Evolutionary conservation across 2,797 vertebrate genomes (phyloP).

Genomic region (Lithobates pipiens): DNA sequence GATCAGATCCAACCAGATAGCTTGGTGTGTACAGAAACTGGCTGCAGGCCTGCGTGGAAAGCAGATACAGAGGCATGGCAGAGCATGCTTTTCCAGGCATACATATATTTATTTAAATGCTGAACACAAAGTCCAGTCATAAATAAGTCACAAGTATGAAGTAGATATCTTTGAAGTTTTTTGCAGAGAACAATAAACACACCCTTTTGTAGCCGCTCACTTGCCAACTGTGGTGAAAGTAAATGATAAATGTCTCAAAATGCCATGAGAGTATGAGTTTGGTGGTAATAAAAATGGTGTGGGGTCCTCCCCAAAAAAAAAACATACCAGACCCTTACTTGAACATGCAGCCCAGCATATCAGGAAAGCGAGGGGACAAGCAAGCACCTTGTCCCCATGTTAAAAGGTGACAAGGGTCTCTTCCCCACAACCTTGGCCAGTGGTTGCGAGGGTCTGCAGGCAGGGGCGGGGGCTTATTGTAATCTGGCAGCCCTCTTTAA

Average conservation of each 20-base stretch:
- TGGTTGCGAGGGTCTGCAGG: too few species aligned
- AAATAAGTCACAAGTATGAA: slow-evolving; percentile 32
- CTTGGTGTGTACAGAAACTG: not conserved
- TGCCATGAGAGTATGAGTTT: not conserved
- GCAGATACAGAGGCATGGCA: not conserved
- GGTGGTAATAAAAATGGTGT: too few species aligned
- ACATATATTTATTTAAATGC: not conserved
- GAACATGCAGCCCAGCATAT: too few species aligned
- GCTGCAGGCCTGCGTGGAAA: not conserved
- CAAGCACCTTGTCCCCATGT: too few species aligned
- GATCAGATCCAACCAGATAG: not conserved
- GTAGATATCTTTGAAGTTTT: slow-evolving; percentile 10
- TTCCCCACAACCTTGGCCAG: too few species aligned
- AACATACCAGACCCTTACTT: too few species aligned
- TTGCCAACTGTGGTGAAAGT: not conserved
- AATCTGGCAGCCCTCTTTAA: too few species aligned
- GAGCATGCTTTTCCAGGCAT: not conserved
- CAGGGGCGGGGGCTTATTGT: too few species aligned
- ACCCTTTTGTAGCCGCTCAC: not conserved
- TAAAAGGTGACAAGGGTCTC: too few species aligned
- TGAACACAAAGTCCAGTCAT: slow-evolving; percentile 52
- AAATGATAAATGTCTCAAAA: not conserved
- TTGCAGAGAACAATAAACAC: not conserved
- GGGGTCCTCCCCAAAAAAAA: too few species aligned
- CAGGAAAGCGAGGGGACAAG: too few species aligned